Evolutionary conservation across 2,113 vertebrate species (phyloP), one percentile per base, ranked within the genome.

Genomic region (Eclectus roratus): DNA sequence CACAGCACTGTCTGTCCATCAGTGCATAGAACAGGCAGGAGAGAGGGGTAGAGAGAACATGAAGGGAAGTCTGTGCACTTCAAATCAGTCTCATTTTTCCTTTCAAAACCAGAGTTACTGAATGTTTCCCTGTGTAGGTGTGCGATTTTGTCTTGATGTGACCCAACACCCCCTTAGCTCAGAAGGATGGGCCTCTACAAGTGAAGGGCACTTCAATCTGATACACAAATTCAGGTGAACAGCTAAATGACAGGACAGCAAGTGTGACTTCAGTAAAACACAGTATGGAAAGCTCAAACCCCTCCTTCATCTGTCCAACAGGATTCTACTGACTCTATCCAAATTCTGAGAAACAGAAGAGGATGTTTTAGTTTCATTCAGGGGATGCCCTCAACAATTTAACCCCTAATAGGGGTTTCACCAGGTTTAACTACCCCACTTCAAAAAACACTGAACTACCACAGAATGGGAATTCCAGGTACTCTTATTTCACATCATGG

Each of bases 1-100:
- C 24, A 61, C 35, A 60, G 58, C 58, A 61, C 35, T 61, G n/a
- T 17, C 56, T 23, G 56, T 7, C 21, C 33, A 35, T 58, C 56
- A 7, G 21, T 58, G 56, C 21, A 7, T 16, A 24, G 33, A 58
- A 58, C 33, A 44, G 5, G 33, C 41, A 82, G 19, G 23, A 56
- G 5, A 8, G 41, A 35, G 9, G 35, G 5, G 6, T 1, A 63
- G 2, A 49, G 25, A 63, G 8, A 29, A 4, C 1, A 5, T 1
- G 10, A 65, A 55, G 17, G 41, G n/a, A 70, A 39, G 24, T 16
- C 9, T 13, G 10, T 7, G 4, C 2, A 15, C 11, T 58, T 52
- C 24, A 73, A 37, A 43, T 29, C 15, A 3, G 5, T 31, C 19
- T 10, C 8, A 3, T 10, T 76, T 49, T 31, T 53, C 46, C 50